Evolutionary conservation across 2,797 vertebrate species (phyloP), one percentile per base, ranked within the genome.

Genomic region (Rallus crepitans): DNA sequence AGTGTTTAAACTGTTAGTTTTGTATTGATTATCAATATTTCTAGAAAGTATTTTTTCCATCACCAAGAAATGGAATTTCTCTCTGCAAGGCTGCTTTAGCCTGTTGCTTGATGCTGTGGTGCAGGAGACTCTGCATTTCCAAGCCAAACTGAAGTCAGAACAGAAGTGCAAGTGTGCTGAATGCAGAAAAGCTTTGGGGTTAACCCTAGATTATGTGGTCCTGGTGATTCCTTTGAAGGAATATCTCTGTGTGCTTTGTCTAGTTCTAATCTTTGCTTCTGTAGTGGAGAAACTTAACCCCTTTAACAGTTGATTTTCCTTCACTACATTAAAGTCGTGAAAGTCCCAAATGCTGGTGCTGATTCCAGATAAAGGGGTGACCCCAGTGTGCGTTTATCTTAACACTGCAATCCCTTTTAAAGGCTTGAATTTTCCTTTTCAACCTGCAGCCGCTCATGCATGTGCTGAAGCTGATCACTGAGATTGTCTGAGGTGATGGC

Each of bases 321-420:
- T 73, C 59, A 42, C n/a, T 56, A 63, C 60, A 73, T 73, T 59
- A 47, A 80, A 79, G 88, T 81, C 42, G 89, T 15, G 1, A 12
- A 78, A 83, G 65, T 50, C 76, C 28, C 33, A 79, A 61, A 45
- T 56, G 84, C 50, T 91, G n/a, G 72, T 91, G 76, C 18, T 68
- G 77, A 89, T 86, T 83, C 35, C 39, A 70, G 55, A 79, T 83
- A 88, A 86, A 71, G 25, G 3, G 14, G 50, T 71, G 71, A 42
- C 65, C 94, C 89, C 82, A 94, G 84, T 80, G 59, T 55, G 95
- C 56, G 78, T 89, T 91, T 95, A 65, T 82, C 56, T 94, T 40
- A 59, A 31, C 7, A 15, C 28, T 73, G 47, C 56, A 85, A 84
- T 86, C n/a, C 35, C 60, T 82, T 90, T 93, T 78, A 94, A 90